A percentile compares a stretch with the other conserved stretches of the same genome.
Conservation (phyloP, 2,888 invertebrate species). For the Agrilus mali region DNA sequence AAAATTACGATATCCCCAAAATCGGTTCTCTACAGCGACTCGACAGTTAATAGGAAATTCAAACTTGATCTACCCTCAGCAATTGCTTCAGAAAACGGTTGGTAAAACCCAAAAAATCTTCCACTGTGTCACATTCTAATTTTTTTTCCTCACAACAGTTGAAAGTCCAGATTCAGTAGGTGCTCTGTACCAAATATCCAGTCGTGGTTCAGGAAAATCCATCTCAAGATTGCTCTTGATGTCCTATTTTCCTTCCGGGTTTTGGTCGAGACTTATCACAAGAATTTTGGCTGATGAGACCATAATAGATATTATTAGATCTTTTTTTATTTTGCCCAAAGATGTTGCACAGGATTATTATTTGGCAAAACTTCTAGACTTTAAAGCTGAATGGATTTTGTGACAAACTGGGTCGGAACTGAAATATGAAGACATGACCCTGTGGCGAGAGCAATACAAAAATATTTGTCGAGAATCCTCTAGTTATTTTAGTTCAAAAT, state of each 20-base stretch:
- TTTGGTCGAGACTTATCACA: conserved; percentile 91
- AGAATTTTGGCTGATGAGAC: conserved; percentile 83
- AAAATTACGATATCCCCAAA: conserved; percentile 41
- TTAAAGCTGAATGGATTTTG: conserved; percentile 77
- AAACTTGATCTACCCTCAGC: conserved; percentile 27
- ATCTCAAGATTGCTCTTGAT: conserved; percentile 72
- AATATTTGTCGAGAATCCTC: too few species aligned
- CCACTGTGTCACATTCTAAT: conserved; percentile 8
- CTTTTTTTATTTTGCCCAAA: conserved; percentile 58
- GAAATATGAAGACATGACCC: conserved; percentile 65
- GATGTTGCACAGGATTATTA: conserved; percentile 54
- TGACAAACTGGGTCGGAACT: conserved; percentile 90
- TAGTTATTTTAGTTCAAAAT: too few species aligned
- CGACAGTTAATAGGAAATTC: conserved; percentile 24
- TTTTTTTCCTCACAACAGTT: conserved; percentile 3
- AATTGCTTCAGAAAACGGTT: conserved; percentile 10
- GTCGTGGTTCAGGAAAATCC: conserved; percentile 42
- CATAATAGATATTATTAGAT: conserved; percentile 64
- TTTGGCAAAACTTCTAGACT: conserved; percentile 48
- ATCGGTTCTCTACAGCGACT: conserved; percentile 30
- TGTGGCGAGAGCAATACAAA: too few species aligned
- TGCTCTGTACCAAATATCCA: conserved; percentile 25
- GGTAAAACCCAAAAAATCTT: conserved; percentile 16
- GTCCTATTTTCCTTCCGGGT: conserved; percentile 96
- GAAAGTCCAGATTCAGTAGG: neutral